These are phyloP conservation scores for Drosophila planitibia DNA, from an alignment of 2,888 invertebrate genomes.

Conservation along the genomic window DNA sequence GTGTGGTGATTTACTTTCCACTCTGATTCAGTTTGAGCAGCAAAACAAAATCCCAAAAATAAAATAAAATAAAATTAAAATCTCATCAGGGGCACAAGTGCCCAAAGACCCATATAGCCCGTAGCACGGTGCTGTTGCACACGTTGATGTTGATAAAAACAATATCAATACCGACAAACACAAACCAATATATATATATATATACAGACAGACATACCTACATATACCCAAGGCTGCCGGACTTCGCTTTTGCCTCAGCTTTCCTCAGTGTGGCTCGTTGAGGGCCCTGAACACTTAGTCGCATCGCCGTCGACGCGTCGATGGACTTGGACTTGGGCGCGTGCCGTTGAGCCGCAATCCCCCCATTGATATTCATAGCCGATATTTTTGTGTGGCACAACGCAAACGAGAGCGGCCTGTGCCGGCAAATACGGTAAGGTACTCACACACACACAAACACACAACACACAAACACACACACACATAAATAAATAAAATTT, in stretches of 20 bases:
- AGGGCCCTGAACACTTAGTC: conserved; percentile 65
- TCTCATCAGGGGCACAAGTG: conserved; percentile 81
- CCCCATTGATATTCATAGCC: conserved; percentile 80
- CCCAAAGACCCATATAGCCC: conserved; percentile 19
- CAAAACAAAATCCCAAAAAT: conserved; percentile 58
- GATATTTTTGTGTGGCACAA: conserved; percentile 56
- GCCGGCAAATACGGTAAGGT: conserved; percentile 53
- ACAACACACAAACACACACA: conserved; percentile 5
- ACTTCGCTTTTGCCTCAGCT: conserved; percentile 27
- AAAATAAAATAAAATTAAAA: conserved; percentile 78
- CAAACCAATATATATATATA: not conserved
- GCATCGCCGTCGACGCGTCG: conserved; percentile 23
- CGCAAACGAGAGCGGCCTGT: conserved; percentile 38
- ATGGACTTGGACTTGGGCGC: conserved; percentile 52
- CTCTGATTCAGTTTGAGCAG: conserved; percentile 32
- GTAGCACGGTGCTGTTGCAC: conserved; percentile 38
- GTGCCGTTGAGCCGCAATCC: conserved; percentile 73
- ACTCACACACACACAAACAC: not conserved
- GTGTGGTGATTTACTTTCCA: conserved; percentile 79
- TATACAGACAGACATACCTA: not conserved
- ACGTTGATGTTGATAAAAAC: conserved; percentile 74
- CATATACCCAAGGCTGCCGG: conserved; percentile 25
- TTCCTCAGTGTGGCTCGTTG: conserved; percentile 14
- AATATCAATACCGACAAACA: conserved; percentile 66
- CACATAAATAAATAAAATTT: conserved; percentile 79